Conservation (phyloP, 1,140 invertebrate species). For the Pentalonia nigronervosa region DNA sequence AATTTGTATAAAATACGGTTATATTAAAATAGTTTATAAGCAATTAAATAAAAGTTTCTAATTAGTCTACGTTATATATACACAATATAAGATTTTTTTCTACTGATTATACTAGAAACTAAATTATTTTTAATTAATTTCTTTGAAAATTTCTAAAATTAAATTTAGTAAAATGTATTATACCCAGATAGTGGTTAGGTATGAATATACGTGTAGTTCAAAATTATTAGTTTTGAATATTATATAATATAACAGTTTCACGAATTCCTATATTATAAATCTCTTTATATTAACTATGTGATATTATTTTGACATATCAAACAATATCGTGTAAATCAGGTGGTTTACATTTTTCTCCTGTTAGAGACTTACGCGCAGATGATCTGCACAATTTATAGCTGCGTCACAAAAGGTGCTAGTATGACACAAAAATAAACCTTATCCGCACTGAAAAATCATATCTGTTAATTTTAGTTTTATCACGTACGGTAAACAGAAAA, state of each 20-base stretch:
- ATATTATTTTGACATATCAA: background rate
- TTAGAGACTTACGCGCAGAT: no score
- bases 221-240: background rate
- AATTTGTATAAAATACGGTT: background rate
- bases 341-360: background rate
- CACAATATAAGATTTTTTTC: background rate
- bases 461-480: constrained; percentile 37
- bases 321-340: background rate
- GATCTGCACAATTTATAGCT: background rate
- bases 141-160: background rate
- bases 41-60: background rate
- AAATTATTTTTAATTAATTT: background rate
- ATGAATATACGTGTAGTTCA: no score
- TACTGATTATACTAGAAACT: background rate
- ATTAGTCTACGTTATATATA: background rate
- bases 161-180: background rate
- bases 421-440: background rate
- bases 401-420: background rate
- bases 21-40: background rate
- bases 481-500: constrained; percentile 40
- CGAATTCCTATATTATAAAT: background rate
- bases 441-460: background rate
- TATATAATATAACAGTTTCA: background rate
- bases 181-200: background rate
- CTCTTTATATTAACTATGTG: background rate